Evolutionary conservation across 2,797 vertebrate genomes (phyloP).

Genomic region (Clamator glandarius): DNA sequence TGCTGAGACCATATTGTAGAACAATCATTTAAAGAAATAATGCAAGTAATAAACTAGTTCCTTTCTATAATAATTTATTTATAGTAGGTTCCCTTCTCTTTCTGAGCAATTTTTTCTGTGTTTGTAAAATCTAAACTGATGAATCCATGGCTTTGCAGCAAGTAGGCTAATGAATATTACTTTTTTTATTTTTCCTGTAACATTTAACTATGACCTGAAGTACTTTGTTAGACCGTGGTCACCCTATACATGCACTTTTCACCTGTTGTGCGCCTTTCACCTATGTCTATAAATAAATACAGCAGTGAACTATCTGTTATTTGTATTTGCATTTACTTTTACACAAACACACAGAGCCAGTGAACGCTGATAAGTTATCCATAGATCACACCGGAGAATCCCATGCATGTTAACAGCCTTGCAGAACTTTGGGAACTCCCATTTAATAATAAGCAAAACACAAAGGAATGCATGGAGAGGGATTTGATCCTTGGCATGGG

Average conservation of each 20-base stretch:
- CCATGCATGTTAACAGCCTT: neutral
- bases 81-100: neutral
- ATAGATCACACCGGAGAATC: neutral
- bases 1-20: neutral
- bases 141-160: neutral
- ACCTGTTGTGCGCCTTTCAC: neutral
- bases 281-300: neutral
- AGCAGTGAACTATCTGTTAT: neutral
- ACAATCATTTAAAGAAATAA: neutral
- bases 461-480: neutral
- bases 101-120: neutral
- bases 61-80: neutral
- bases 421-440: neutral
- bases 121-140: neutral
- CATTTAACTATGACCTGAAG: neutral
- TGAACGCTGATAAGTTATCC: neutral
- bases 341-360: neutral
- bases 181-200: neutral
- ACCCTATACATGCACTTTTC: neutral
- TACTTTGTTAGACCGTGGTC: neutral
- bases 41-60: neutral
- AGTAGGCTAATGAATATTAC: neutral
- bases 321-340: neutral
- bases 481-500: neutral
- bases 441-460: neutral